These are phyloP conservation scores for Torymus aiolomorphi DNA, from an alignment of 2,888 invertebrate genomes.

Conservation along the genomic window DNA sequence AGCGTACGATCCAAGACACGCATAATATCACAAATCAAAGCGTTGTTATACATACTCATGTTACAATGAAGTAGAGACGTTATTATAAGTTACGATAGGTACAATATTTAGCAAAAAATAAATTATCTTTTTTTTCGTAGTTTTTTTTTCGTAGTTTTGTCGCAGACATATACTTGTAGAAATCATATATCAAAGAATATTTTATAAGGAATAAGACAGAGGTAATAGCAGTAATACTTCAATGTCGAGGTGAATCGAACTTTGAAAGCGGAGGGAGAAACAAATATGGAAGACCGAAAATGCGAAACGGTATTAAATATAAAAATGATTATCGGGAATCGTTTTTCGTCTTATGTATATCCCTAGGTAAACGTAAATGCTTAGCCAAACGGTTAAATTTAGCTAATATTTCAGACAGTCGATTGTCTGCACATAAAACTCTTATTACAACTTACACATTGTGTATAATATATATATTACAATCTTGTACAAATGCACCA, in stretches of 20 bases:
- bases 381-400: conserved; percentile 12
- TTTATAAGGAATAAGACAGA: too few species aligned
- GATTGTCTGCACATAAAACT: conserved; percentile 32
- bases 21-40: conserved; percentile 47
- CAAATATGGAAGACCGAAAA: conserved; percentile 46
- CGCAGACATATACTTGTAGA: too few species aligned
- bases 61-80: not conserved
- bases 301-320: conserved; percentile 12
- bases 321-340: conserved; percentile 4
- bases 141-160: too few species aligned
- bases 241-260: conserved; percentile 14
- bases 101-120: conserved; percentile 38
- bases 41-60: conserved; percentile 9
- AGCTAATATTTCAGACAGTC: not conserved
- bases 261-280: not conserved
- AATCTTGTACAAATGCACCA: conserved; percentile 50
- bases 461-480: conserved; percentile 43
- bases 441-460: conserved; percentile 16
- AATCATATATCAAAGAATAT: too few species aligned
- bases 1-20: conserved; percentile 6
- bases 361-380: conserved; percentile 16
- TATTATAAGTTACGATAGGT: not conserved
- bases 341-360: not conserved
- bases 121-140: conserved; percentile 20
- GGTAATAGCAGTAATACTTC: conserved; percentile 13